Evolutionary conservation across 1,140 invertebrate genomes (phyloP).

Genomic region (Uloborus diversus): DNA sequence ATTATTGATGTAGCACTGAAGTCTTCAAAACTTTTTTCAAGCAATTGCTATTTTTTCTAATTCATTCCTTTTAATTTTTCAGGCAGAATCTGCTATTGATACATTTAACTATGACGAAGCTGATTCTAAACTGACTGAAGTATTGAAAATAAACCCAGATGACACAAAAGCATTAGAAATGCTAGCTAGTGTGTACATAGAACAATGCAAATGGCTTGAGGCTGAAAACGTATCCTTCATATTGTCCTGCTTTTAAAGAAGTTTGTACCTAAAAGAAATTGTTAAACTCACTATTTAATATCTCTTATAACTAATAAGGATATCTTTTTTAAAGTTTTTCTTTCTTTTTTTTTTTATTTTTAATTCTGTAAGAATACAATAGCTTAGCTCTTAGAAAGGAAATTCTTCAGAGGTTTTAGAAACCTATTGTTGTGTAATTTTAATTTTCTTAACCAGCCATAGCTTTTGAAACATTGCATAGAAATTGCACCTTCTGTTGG

Average conservation of each 20-base stretch:
- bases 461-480: constrained; percentile 27
- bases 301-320: no score
- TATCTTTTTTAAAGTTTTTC: no score
- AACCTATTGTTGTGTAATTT: no score
- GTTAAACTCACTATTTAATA: no score
- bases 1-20: no score
- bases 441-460: not conserved
- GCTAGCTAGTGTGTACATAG: constrained; percentile 20
- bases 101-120: constrained; percentile 32
- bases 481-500: constrained; percentile 62
- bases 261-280: not conserved
- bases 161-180: constrained; percentile 35
- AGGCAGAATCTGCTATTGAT: constrained; percentile 35
- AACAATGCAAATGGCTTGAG: not conserved
- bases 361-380: no score
- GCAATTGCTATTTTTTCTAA: not conserved
- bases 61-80: not conserved
- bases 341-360: not conserved
- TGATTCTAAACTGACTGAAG: constrained; percentile 11
- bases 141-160: not conserved
- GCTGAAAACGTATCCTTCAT: constrained; percentile 44
- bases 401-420: no score
- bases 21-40: no score
- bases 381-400: no score
- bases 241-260: not conserved